Conservation (phyloP, 2,797 vertebrate genomes). For the Chloroceryle inda region DNA sequence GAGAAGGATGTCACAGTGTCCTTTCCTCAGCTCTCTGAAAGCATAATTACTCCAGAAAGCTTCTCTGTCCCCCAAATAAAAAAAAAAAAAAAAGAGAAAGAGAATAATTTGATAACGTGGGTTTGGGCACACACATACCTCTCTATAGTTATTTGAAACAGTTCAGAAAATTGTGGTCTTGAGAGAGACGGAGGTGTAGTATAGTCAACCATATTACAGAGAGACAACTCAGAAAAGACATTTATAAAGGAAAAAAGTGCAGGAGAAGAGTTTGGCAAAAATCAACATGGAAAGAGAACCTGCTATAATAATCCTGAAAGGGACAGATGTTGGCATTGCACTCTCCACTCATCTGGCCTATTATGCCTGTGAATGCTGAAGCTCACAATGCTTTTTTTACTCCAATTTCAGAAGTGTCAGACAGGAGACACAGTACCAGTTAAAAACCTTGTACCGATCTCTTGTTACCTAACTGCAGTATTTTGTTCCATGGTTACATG, state of each 20-base stretch:
- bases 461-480: constrained; percentile 79
- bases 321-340: constrained; percentile 70
- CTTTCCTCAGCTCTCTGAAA: neutral
- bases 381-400: constrained; percentile 56
- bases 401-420: constrained; percentile 80
- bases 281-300: constrained; percentile 73
- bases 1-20: neutral
- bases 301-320: constrained; percentile 60
- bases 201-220: neutral
- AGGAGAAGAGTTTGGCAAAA: constrained; percentile 53
- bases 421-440: constrained; percentile 62
- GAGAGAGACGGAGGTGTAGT: neutral
- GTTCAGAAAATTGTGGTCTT: neutral
- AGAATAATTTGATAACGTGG: neutral
- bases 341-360: constrained; percentile 65
- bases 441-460: constrained; percentile 65
- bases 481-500: constrained; percentile 76
- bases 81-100: neutral
- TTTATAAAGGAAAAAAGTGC: constrained; percentile 64
- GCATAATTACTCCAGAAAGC: neutral
- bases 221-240: constrained; percentile 24
- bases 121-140: neutral
- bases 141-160: neutral
- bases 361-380: constrained; percentile 65
- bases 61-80: neutral